A percentile compares a stretch with the other conserved stretches of the same genome.
Conservation (phyloP, 2,888 invertebrate genomes). For the Lithophane ornitopus region DNA sequence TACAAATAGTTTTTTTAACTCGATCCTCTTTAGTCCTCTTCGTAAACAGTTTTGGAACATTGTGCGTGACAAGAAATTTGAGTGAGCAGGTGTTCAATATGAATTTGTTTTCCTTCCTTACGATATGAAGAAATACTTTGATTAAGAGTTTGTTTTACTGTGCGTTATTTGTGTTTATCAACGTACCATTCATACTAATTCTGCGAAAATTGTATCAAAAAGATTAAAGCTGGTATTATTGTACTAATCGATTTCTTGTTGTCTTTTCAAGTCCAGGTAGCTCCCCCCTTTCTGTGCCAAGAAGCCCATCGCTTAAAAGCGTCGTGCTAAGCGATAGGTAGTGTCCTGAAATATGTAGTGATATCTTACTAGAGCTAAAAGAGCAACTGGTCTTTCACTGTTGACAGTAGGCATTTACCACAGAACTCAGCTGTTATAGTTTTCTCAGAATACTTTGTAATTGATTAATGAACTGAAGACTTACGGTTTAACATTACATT, state of each 20-base stretch:
- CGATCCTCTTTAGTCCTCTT: conserved; percentile 49
- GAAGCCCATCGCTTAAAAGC: not conserved
- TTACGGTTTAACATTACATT: not conserved
- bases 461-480: not conserved
- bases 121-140: not conserved
- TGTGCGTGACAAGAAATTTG: conserved; percentile 75
- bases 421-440: not conserved
- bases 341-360: not conserved
- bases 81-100: conserved; percentile 75
- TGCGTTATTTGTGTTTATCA: not conserved
- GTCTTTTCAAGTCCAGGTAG: not conserved
- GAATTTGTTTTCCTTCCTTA: conserved; percentile 50
- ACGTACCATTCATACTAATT: not conserved
- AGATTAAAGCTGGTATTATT: not conserved
- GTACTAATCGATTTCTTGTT: conserved; percentile 12
- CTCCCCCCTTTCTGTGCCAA: not conserved
- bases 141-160: not conserved
- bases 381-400: not conserved
- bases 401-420: not conserved
- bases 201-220: not conserved
- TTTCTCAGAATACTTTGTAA: not conserved
- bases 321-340: not conserved
- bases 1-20: conserved; percentile 52
- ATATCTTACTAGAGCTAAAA: not conserved
- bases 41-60: conserved; percentile 57